Evolutionary conservation across 2,797 vertebrate genomes (phyloP), one percentile per base, ranked within the genome.

Genomic region (Characodon lateralis): DNA sequence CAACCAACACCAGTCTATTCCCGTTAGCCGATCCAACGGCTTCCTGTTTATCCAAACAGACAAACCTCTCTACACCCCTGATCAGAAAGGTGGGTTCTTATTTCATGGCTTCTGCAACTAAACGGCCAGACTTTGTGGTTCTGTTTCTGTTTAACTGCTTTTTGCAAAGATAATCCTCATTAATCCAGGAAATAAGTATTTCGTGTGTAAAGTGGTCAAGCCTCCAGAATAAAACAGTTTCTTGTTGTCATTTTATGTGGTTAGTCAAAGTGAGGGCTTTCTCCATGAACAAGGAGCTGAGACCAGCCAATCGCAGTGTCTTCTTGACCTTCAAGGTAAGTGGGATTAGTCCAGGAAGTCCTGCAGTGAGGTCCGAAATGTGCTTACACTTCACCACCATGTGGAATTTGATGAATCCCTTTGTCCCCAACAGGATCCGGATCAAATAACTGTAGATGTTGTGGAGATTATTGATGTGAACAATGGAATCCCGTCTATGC

Each of bases 41-140:
- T 97, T 96, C 92, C 93, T 99, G 78, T 97, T 98, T 81, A 90
- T 99, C 84, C 97, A 99, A 70, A 98, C 96, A 0, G 97, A 99
- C 92, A 99, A 99, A 83, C 97, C 96, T 9, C 22, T 99, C 77
- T 99, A 99, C 83, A 96, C 95, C 10, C 96, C 96, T 0, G 89
- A 93, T n/a, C 96, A 98, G 83, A 91, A 90, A 76, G 96, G 96
- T 98, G 87, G 90, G 83, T 3, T 20, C 20, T 48, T 48, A 18
- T 13, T 51, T 51, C 50, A 46, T 46, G 43, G 43, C 50, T 13
- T 66, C 35, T 66, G 7, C 22, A 0, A 13, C n/a, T 26, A 13
- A 58, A 10, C 24, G 9, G 18, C 18, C 18, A 14, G 53, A 6
- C 20, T 7, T 9, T 3, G 16, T 22, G 31, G 1, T 35, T 35